Base-by-base conservation (phyloP, 2,888 invertebrate genomes). In the Tipula lateralis region DNA sequence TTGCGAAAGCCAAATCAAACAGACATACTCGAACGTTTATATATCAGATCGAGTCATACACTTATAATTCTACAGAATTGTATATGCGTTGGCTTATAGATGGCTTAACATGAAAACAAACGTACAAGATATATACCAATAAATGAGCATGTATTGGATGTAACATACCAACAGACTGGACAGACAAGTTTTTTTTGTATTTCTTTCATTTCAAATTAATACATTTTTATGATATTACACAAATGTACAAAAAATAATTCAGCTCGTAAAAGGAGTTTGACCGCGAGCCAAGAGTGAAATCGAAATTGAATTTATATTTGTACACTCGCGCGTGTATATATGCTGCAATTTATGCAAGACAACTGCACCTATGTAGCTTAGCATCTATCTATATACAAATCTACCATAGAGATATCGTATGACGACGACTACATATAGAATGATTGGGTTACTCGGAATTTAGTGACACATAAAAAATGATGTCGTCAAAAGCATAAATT, bases 201-300 rank as follows among this genome's bases (percentile, higher is more conserved):
- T 81, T 81, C 81, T 81, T 44, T 44, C n/a, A 16, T 13, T 44
- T 44, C 44, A 9, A 44, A 44, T 44, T 44, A 44, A 32, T 32
- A 32, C 32, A 32, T 32, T 32, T 32, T 32, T 32, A 44, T 16
- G 16, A 44, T 16, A 19, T 44, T 1, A 16, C 4, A 44, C 3
- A 29, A 44, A 44, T 39, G 24, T 80, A n/a, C 32, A 4, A 32
- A 32, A 32, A 32, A n/a, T n/a, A n/a, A 32, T 32, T 81, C 81
- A 29, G 4, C 29, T 29, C 81, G 29, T 81, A 29, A 81, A 81
- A 81, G 81, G 81, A 81, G 81, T 29, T 81, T 81, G 81, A 81
- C 81, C 29, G 81, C 29, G 29, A 81, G 81, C 29, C 81, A 81
- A 29, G n/a, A 81, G 29, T 81, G 81, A 81, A 81, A 81, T 81